A percentile compares a stretch with the other conserved stretches of the same genome.
Evolutionary conservation across 2,113 vertebrate genomes (phyloP).

Genomic region (Leptobrachium leishanense): DNA sequence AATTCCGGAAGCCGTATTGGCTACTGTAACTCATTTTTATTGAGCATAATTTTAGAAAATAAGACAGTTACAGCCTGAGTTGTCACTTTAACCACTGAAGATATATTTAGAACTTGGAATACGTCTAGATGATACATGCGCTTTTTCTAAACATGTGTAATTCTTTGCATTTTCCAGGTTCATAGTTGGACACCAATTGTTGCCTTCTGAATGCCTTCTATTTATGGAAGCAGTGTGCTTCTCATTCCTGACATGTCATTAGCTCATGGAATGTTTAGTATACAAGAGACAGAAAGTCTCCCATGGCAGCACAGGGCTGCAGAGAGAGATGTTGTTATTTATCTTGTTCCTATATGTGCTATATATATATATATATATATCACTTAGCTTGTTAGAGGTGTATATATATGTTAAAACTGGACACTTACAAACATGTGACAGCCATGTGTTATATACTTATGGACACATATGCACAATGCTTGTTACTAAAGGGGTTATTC

Average conservation of each 20-base stretch:
- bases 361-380: not conserved
- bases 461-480: too few relatives aligned
- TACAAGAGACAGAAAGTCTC: not conserved
- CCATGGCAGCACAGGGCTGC: not conserved
- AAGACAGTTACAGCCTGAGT: too few relatives aligned
- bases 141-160: not conserved
- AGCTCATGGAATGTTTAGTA: not conserved
- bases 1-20: too few relatives aligned
- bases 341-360: not conserved
- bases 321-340: not conserved
- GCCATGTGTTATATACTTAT: too few relatives aligned
- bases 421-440: too few relatives aligned
- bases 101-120: not conserved
- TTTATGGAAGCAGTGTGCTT: not conserved
- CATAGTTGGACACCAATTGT: slow-evolving; percentile 2
- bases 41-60: too few relatives aligned
- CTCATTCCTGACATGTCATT: slow-evolving; percentile 1
- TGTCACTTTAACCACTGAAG: not conserved
- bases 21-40: too few relatives aligned
- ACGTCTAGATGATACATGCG: not conserved
- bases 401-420: too few relatives aligned
- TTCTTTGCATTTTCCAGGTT: slow-evolving; percentile 6
- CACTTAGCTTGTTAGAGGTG: not conserved
- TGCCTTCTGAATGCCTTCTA: not conserved
- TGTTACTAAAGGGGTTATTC: too few relatives aligned